phyloP scores from a whole-genome alignment of 2,888 invertebrate genomes.

The Drosophila anceps region DNA sequence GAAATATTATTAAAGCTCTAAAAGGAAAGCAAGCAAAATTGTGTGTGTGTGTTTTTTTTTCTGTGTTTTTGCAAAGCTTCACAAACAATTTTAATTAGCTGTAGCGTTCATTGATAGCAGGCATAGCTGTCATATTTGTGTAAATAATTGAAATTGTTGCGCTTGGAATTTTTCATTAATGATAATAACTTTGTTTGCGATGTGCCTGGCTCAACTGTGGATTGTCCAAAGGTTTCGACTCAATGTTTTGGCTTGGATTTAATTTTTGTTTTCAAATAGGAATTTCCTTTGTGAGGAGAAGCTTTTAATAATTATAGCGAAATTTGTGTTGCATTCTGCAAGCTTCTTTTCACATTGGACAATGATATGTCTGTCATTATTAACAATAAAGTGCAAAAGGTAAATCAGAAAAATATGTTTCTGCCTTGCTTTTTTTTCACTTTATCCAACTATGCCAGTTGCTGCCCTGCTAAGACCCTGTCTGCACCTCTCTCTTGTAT shows the following conservation, averaged over 20 bases:
- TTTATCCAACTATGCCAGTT: too few relatives aligned
- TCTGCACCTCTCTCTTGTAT: too few relatives aligned
- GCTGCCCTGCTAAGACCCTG: too few relatives aligned
- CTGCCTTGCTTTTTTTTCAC: too few relatives aligned
- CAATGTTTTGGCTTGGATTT: neutral
- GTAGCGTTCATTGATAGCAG: neutral
- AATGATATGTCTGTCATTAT: too few relatives aligned
- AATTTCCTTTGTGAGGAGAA: neutral
- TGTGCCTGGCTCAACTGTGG: neutral
- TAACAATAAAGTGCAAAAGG: too few relatives aligned
- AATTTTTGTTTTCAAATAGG: neutral
- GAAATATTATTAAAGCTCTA: neutral
- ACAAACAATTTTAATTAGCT: slow-evolving; percentile 4
- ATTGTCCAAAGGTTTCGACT: neutral
- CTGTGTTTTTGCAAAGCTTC: neutral
- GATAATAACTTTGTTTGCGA: neutral
- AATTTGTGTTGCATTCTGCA: too few relatives aligned
- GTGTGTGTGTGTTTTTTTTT: neutral
- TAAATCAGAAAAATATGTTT: too few relatives aligned
- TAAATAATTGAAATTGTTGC: slow-evolving; percentile 1
- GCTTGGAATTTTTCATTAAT: slow-evolving; percentile 10
- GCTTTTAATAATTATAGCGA: neutral
- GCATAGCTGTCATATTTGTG: slow-evolving; percentile 13
- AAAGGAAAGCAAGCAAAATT: neutral
- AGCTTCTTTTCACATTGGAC: too few relatives aligned